Evolutionary conservation across 2,113 vertebrate species (phyloP).

Genomic region (Papio anubis): DNA sequence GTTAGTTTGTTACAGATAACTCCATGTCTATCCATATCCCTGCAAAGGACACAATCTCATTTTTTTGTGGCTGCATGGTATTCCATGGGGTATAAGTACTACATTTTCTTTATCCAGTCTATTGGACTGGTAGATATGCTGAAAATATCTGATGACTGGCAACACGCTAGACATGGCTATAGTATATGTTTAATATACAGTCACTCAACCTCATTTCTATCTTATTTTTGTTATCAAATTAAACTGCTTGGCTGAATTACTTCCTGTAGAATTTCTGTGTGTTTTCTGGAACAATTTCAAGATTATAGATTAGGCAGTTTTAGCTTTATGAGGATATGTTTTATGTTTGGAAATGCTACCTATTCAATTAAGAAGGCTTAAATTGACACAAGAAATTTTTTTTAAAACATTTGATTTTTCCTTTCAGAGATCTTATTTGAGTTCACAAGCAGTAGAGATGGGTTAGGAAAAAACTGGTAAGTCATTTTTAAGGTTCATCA

Average conservation of each 20-base stretch:
- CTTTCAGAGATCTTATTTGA: not conserved
- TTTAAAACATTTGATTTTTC: not conserved
- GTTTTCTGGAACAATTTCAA: constrained; percentile 21
- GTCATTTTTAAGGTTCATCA: not conserved
- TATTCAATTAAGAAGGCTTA: not conserved
- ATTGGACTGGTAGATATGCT: not conserved
- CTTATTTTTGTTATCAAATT: constrained; percentile 40
- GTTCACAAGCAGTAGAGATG: not conserved
- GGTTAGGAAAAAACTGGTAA: not conserved
- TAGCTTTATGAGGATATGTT: not conserved
- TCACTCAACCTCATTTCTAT: not conserved
- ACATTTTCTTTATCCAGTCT: too few species aligned
- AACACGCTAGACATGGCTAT: not conserved
- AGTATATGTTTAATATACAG: not conserved
- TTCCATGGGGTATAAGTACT: too few species aligned
- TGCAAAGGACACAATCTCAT: too few species aligned
- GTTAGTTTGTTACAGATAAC: too few species aligned
- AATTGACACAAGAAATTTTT: not conserved
- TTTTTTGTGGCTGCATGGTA: too few species aligned
- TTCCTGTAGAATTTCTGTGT: constrained; percentile 15
- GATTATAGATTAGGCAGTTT: not conserved
- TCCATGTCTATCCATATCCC: too few species aligned
- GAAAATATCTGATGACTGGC: not conserved
- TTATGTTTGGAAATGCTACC: not conserved
- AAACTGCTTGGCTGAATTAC: not conserved